Evolutionary conservation across 2,113 vertebrate species (phyloP), one percentile per base, ranked within the genome.

Genomic region (Barnardius zonarius): DNA sequence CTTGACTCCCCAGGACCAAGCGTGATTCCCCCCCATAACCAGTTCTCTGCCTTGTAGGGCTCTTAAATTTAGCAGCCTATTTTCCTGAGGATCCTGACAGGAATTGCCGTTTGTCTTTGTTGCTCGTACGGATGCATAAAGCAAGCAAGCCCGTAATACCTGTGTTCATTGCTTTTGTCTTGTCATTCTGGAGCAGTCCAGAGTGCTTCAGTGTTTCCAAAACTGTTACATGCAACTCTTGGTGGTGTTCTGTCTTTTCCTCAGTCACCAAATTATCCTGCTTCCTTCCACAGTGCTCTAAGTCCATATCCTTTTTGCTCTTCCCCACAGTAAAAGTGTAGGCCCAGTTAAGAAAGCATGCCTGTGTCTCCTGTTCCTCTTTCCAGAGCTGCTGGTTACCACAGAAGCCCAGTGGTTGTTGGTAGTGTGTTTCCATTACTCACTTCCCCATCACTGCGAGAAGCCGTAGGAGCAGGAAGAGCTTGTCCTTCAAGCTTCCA

Each of bases 391-490:
- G 15, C 86, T 86, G 44, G 68, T 94, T 88, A 57, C 48, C 11
- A 0, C 63, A 73, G 88, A 73, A 88, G 48, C 28, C 69, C 69
- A 39, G 39, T 11, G 64, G 68, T 83, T 25, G 81, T 55, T 67
- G 64, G 41, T 78, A 73, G 28, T 70, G 37, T 2, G 0, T 88
- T 92, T 94, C 77, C 77, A 46, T 86, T 86, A 51, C 62, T 92
- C 61, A 69, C 75, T 93, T 95, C 86, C 77, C 46, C 31, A 46
- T 91, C 24, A 5, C 69, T 61, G 46, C 4, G 3, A 70, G 83
- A 81, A 88, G 64, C 68, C 83, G 44, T 49, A 66, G 83, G 51
- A 81, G 51, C 80, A 91, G 83, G 69, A 86, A 77, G 88, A 96
- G 84, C 80, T 86, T 86, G 51, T 30, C 61, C 51, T 91, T 83